These are phyloP conservation scores for Enteromius anoplus DNA, from an alignment of 2,797 vertebrate species.

Conservation along the genomic window DNA sequence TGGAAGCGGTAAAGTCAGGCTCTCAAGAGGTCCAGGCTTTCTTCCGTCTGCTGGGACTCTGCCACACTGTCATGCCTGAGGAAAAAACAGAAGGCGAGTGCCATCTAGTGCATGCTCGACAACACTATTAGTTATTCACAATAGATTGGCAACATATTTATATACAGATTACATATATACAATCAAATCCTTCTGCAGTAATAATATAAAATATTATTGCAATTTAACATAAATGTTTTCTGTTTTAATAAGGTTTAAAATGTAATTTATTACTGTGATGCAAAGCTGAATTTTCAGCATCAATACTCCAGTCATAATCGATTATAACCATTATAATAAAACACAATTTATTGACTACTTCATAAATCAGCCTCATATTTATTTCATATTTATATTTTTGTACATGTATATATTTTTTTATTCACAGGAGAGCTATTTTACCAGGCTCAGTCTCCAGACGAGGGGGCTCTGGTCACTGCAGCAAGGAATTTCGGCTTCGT, in stretches of 20 bases:
- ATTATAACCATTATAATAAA: neutral
- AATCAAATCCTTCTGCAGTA: neutral
- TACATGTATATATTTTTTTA: slow-evolving; percentile 5
- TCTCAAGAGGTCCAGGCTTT: slow-evolving; percentile 77
- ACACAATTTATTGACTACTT: neutral
- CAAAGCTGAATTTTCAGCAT: neutral
- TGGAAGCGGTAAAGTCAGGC: slow-evolving; percentile 78
- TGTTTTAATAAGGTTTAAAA: neutral
- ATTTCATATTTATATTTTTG: neutral
- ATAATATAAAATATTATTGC: neutral
- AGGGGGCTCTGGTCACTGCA: slow-evolving; percentile 92
- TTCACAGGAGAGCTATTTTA: slow-evolving; percentile 83
- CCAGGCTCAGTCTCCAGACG: slow-evolving; percentile 96
- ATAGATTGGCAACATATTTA: neutral
- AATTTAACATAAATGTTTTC: neutral
- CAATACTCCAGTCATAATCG: neutral
- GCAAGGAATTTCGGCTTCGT: slow-evolving; percentile 94
- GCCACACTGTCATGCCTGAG: slow-evolving; percentile 94
- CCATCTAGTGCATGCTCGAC: neutral
- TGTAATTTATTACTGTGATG: neutral
- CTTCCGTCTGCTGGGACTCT: slow-evolving; percentile 89
- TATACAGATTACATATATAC: neutral
- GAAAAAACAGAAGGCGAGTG: slow-evolving; percentile 87
- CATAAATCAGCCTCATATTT: neutral
- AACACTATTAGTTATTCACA: neutral